Evolutionary conservation across 2,888 invertebrate genomes (phyloP).

Genomic region (Lasioglossum malachurum): DNA sequence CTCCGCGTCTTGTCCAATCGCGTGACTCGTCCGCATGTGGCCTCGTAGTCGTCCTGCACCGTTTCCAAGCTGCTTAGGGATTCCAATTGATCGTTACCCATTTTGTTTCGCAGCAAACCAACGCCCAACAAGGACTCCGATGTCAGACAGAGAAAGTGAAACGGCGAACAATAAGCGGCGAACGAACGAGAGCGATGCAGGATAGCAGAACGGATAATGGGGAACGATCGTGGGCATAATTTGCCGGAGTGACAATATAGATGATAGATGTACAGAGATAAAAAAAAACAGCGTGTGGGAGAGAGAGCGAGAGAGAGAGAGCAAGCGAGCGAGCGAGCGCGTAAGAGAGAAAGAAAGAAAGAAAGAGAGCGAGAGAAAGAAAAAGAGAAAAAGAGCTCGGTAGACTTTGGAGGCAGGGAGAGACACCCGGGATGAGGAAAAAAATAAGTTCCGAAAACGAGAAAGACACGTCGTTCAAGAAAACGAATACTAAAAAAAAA

Average conservation of each 20-base stretch:
- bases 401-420: not conserved
- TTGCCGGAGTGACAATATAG: slow-evolving; percentile 63
- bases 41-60: slow-evolving; percentile 10
- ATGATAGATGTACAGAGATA: slow-evolving; percentile 50
- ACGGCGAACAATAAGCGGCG: slow-evolving; percentile 52
- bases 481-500: slow-evolving; percentile 17
- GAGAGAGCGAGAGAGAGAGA: not conserved
- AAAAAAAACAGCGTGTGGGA: slow-evolving; percentile 11
- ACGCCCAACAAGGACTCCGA: slow-evolving; percentile 84
- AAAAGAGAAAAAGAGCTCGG: not conserved
- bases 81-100: slow-evolving; percentile 18
- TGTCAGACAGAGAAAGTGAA: slow-evolving; percentile 83
- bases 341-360: slow-evolving; percentile 14
- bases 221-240: slow-evolving; percentile 51
- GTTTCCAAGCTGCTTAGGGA: not conserved
- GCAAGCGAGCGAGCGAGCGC: not conserved
- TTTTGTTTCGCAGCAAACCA: slow-evolving; percentile 77
- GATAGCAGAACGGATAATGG: slow-evolving; percentile 54
- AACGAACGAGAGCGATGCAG: slow-evolving; percentile 65
- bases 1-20: slow-evolving; percentile 9
- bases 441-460: slow-evolving; percentile 39
- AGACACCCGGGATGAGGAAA: slow-evolving; percentile 15
- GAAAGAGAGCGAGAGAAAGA: slow-evolving; percentile 2
- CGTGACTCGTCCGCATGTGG: slow-evolving; percentile 23
- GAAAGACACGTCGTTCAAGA: slow-evolving; percentile 43